phyloP scores from a whole-genome alignment of 2,888 invertebrate species.

The Platycnemis pennipes region DNA sequence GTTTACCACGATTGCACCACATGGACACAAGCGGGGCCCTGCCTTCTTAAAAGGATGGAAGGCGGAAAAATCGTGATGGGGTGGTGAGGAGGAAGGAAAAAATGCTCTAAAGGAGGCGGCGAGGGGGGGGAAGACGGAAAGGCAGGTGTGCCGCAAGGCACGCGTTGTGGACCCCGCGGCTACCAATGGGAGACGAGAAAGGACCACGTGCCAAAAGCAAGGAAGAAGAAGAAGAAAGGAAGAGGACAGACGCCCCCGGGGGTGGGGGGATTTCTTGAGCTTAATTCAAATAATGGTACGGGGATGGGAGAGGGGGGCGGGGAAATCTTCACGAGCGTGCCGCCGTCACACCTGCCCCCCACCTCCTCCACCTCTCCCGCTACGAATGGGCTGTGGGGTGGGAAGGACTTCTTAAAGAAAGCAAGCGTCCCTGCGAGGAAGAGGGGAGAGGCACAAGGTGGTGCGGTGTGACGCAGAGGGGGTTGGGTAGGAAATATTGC shows the following conservation, averaged over 20 bases:
- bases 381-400: background rate
- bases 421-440: background rate
- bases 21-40: background rate
- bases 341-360: constrained; percentile 50
- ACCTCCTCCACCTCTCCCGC: background rate
- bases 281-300: constrained; percentile 39
- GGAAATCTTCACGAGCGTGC: constrained; percentile 40
- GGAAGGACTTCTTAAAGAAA: background rate
- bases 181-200: background rate
- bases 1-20: constrained; percentile 14
- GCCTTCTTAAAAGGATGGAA: background rate
- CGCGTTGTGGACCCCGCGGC: background rate
- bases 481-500: background rate
- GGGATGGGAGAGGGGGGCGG: background rate
- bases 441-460: background rate
- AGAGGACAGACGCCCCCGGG: background rate
- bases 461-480: background rate
- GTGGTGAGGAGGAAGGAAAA: background rate
- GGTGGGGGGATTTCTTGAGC: background rate
- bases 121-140: background rate
- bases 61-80: constrained; percentile 17
- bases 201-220: constrained; percentile 46
- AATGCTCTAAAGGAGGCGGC: background rate
- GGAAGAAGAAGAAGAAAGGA: background rate
- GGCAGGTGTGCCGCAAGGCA: constrained; percentile 47